Evolutionary conservation across 2,113 vertebrate genomes (phyloP).

Genomic region (Otis tarda): DNA sequence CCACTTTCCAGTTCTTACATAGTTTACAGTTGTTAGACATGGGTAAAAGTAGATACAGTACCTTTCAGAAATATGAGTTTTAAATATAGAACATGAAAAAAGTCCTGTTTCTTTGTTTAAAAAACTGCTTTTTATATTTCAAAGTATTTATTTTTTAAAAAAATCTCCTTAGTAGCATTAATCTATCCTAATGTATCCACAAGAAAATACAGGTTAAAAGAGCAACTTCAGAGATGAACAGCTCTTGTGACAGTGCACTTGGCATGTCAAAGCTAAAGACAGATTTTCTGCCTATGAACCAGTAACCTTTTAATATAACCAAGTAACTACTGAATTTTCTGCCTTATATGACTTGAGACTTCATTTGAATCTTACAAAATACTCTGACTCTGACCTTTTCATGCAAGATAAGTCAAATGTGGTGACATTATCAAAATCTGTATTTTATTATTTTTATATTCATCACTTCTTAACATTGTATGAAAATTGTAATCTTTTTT

Average conservation of each 20-base stretch:
- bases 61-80: background rate
- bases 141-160: background rate
- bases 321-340: conserved; percentile 33
- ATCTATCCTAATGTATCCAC: background rate
- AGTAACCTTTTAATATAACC: conserved; percentile 42
- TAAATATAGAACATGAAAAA: background rate
- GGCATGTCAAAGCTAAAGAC: background rate
- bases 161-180: background rate
- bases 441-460: conserved; percentile 66
- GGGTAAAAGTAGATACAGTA: background rate
- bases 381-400: conserved; percentile 60
- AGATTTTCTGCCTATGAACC: background rate
- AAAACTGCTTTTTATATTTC: background rate
- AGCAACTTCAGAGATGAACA: background rate
- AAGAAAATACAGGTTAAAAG: background rate
- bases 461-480: background rate
- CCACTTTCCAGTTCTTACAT: background rate
- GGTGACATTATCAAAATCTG: conserved; percentile 53
- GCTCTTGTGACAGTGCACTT: background rate
- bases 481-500: background rate
- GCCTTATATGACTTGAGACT: conserved; percentile 12
- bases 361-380: conserved; percentile 53
- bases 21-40: background rate
- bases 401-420: conserved; percentile 56
- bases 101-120: background rate